Evolutionary conservation across 1,140 invertebrate genomes (phyloP), one percentile per base, ranked within the genome.

Genomic region (Chlorops oryzae): DNA sequence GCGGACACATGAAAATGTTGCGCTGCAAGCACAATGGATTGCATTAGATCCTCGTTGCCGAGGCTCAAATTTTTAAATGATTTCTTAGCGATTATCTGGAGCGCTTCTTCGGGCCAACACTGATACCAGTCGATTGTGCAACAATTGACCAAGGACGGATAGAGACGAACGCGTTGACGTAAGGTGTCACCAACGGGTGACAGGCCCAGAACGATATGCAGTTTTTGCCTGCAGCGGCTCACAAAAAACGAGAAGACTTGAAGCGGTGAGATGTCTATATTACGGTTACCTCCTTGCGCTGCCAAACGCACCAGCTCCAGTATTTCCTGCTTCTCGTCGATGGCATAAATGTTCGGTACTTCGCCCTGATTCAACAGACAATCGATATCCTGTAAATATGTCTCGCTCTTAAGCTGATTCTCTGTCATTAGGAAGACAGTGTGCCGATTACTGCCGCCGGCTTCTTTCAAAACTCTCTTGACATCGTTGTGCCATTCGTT

Each of bases 81-180:
- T 63, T 83, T 80, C 62, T 87, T 77, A 24, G 92, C 92, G 15
- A 96, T 90, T 79, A 85, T 89, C 74, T 92, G 85, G n/a, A 96
- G 74, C 2, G 92, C 90, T 72, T 94, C 88, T 73, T 91, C 86
- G 1, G 92, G 92, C 92, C 92, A 96, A 38, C 83, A 85, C 66
- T 93, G 84, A 68, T 90, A 96, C 90, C 91, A 96, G 72, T 96
- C 90, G 53, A 96, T 94, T 7, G 92, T 96, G 65, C 92, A 96
- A 66, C 91, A 95, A 68, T 93, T 96, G 0, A 96, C 86, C 20
- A 97, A 75, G 13, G 91, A 90, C 0, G 93, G 92, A 75, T 92
- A 96, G 44, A 93, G 77, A 42, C 90, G 76, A 2, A 96, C 73
- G 38, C 90, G 75, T 38, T 80, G 85, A 43, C 90, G 77, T 63